Evolutionary conservation across 2,113 vertebrate species (phyloP).

Genomic region (Callorhinus ursinus): DNA sequence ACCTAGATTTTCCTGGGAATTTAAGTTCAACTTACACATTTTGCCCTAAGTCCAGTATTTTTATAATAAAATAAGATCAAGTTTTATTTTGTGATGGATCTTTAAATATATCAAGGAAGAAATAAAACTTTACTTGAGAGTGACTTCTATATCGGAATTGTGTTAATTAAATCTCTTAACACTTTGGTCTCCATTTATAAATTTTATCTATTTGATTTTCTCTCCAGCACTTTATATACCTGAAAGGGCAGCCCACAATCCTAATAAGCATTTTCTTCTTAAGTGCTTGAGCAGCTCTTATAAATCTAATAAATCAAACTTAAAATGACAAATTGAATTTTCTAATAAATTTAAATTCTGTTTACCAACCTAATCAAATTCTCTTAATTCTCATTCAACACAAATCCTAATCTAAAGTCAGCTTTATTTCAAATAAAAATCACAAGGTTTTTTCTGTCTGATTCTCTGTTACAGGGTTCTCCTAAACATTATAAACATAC

Average conservation of each 20-base stretch:
- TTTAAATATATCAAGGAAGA: slow-evolving; percentile 1
- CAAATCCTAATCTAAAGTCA: slow-evolving; percentile 23
- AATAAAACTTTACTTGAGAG: neutral
- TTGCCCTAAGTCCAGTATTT: neutral
- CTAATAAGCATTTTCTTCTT: neutral
- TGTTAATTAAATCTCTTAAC: neutral
- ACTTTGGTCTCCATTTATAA: neutral
- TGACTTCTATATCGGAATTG: neutral
- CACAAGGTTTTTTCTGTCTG: neutral
- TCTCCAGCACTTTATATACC: neutral
- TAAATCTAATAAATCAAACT: neutral
- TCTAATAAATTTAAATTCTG: neutral
- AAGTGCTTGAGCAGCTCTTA: slow-evolving; percentile 9
- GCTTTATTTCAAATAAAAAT: neutral
- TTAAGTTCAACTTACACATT: neutral
- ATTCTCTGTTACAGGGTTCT: neutral
- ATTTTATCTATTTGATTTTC: neutral
- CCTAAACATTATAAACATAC: neutral
- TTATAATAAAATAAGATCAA: neutral
- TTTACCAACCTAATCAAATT: neutral
- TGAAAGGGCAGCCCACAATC: neutral
- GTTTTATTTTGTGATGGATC: slow-evolving; percentile 3
- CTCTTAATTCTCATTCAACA: neutral
- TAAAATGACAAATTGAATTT: neutral
- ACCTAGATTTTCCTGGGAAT: neutral